Base-by-base conservation (phyloP, 1,140 invertebrate genomes). In the Bathynomus jamesi region DNA sequence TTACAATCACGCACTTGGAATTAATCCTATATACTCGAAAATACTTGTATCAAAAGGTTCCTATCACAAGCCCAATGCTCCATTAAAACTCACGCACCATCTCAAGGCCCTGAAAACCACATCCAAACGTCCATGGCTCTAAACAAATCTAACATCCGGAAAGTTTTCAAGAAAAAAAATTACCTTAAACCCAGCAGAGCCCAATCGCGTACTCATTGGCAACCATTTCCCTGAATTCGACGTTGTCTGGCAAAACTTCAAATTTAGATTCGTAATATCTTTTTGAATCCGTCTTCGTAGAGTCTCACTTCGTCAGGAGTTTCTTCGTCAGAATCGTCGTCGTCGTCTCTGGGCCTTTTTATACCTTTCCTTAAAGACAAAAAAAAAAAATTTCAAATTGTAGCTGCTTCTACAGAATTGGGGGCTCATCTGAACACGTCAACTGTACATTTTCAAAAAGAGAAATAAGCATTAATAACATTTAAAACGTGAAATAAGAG, bases 191-290 rank as follows among this genome's bases (percentile, higher is more conserved):
- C 98, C 98, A 99, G 83, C 95, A 98, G 10, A 99, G 84, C 0
- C 98, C 98, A 61, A 89, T 86, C 0, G 97, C 94, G 84, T 99
- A 99, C 82, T 98, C 93, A 66, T 91, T 84, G 7, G 93, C 94
- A 8, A 99, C 94, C 78, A 89, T 90, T 79, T 92, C 87, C 82
- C 95, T 87, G 83, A 99, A 98, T 76, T 89, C 89, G 13, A 91
- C 80, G 81, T 98, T 92, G 40, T 91, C 87, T 0, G 86, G 76
- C 5, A 84, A 84, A 1, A 97, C 93, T 80, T 95, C 91, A 83
- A 99, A 99, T 84, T 99, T 99, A 27, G 91, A 93, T 82, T 95
- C 91, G 81, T 99, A 99, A 84, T 99, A 99, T 28, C 93, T 98
- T 93, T 83, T 99, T 99, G 84, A 96, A 99, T 0, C 98, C 98